Conservation (phyloP, 2,888 invertebrate species). For the Machimus atricapillus region DNA sequence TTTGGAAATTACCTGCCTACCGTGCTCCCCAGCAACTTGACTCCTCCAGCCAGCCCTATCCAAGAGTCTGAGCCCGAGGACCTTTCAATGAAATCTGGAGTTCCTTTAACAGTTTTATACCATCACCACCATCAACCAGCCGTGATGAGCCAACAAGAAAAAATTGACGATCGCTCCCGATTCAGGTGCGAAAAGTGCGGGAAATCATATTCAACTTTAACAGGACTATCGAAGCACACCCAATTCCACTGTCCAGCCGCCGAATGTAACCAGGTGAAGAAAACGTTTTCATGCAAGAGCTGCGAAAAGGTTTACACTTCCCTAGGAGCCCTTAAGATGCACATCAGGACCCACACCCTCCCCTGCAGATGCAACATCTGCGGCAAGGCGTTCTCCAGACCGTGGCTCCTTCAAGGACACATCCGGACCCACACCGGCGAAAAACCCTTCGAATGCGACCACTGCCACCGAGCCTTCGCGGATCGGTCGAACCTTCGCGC, state of each 20-base stretch:
- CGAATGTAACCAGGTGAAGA: slow-evolving; percentile 81
- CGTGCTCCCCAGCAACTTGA: slow-evolving; percentile 53
- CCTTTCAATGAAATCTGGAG: slow-evolving; percentile 58
- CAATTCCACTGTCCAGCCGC: slow-evolving; percentile 94
- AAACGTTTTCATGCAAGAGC: slow-evolving; percentile 66
- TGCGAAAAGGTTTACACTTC: slow-evolving; percentile 61
- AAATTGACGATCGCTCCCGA: slow-evolving; percentile 63
- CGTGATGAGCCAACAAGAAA: not conserved
- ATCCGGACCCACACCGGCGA: slow-evolving; percentile 61
- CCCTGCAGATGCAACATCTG: slow-evolving; percentile 61
- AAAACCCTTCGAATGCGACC: slow-evolving; percentile 60
- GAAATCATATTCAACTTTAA: slow-evolving; percentile 94
- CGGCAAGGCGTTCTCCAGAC: slow-evolving; percentile 61
- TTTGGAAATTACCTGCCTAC: slow-evolving; percentile 55
- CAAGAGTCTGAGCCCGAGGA: slow-evolving; percentile 58
- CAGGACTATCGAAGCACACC: slow-evolving; percentile 92
- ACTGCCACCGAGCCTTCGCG: slow-evolving; percentile 60
- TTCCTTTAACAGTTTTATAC: slow-evolving; percentile 53
- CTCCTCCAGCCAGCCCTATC: slow-evolving; percentile 58
- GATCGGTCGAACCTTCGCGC: slow-evolving; percentile 62
- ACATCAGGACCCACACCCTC: slow-evolving; percentile 60
- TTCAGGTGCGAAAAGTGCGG: slow-evolving; percentile 93
- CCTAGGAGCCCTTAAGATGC: slow-evolving; percentile 61
- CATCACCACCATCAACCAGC: not conserved
- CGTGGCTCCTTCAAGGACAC: slow-evolving; percentile 61